Conservation (phyloP, 2,113 vertebrate species). For the Etia nguti region DNA sequence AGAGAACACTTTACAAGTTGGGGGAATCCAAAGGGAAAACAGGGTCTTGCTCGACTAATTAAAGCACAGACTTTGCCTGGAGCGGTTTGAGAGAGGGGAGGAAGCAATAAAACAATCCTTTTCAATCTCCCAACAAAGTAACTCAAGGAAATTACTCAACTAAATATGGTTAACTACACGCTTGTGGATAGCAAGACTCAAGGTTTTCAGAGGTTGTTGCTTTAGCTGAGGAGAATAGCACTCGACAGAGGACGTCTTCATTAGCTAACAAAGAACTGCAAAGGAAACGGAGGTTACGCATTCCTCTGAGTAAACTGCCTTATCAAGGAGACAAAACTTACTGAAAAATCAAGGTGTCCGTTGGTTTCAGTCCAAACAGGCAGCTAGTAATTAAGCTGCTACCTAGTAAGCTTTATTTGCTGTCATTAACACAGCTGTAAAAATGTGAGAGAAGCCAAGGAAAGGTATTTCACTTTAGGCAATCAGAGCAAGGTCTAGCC, state of each 20-base stretch:
- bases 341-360: conserved; percentile 42
- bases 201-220: not conserved
- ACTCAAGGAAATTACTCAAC: conserved; percentile 49
- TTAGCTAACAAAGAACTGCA: not conserved
- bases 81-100: conserved; percentile 21
- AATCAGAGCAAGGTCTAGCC: conserved; percentile 53
- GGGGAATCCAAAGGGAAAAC: conserved; percentile 53
- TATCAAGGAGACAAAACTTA: conserved; percentile 8
- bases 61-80: conserved; percentile 51
- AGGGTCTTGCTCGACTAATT: conserved; percentile 57
- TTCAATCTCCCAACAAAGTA: conserved; percentile 49
- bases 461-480: conserved; percentile 64
- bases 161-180: conserved; percentile 28
- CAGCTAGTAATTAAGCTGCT: conserved; percentile 58
- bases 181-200: conserved; percentile 9
- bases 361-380: conserved; percentile 44
- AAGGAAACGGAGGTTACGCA: not conserved
- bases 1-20: conserved; percentile 56
- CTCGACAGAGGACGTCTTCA: not conserved
- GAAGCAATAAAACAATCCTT: conserved; percentile 56
- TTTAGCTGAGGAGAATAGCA: not conserved
- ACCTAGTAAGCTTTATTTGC: conserved; percentile 53
- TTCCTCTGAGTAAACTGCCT: not conserved
- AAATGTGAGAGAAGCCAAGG: conserved; percentile 51
- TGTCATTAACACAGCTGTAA: conserved; percentile 63